Base-by-base conservation (phyloP, 2,797 vertebrate genomes). In the Danio albolineatus region DNA sequence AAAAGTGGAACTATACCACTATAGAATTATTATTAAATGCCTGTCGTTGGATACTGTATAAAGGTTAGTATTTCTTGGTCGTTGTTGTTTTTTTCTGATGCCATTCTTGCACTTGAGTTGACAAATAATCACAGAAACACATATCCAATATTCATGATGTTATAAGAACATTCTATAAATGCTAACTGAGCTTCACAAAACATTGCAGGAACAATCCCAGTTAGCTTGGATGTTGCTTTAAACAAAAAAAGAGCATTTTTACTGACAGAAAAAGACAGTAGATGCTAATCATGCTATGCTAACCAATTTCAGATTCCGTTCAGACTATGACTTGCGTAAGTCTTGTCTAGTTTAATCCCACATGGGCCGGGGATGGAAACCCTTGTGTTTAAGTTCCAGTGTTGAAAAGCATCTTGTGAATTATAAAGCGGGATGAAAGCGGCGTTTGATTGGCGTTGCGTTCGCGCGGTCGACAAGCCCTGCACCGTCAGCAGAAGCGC, bases 371-470 rank as follows among this genome's bases (percentile, higher is more conserved):
- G 70, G 44, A 51, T 49, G 44, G 9, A 70, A 70, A 48, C 43
- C 10, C 54, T 77, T 17, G 10, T 65, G 10, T 75, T 65, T 14
- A 61, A 77, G 54, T 19, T 56, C 59, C 10, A 61, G 14, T 67
- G n/a, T 62, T 36, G 39, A 57, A 64, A 79, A 2, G 41, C 49
- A 10, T 76, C 67, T 76, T 77, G 46, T 85, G 76, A 79, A 79
- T 78, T 53, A 65, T 75, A 84, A 74, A 74, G 79, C 62, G 36
- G 17, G 75, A 77, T 81, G 67, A 82, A 66, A 75, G 66, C 41
- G 70, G 66, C 44, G 69, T 82, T 57, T 85, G 85, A 88, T 82
- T 85, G 83, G 66, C 76, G 28, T 39, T 21, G 82, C n/a, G 44
- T 86, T 77, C 12, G 46, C 3, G 10, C 14, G 10, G 66, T 77